These are phyloP conservation scores for Brachionus rotundiformis DNA, from an alignment of 1,140 invertebrate genomes.

Conservation along the genomic window DNA sequence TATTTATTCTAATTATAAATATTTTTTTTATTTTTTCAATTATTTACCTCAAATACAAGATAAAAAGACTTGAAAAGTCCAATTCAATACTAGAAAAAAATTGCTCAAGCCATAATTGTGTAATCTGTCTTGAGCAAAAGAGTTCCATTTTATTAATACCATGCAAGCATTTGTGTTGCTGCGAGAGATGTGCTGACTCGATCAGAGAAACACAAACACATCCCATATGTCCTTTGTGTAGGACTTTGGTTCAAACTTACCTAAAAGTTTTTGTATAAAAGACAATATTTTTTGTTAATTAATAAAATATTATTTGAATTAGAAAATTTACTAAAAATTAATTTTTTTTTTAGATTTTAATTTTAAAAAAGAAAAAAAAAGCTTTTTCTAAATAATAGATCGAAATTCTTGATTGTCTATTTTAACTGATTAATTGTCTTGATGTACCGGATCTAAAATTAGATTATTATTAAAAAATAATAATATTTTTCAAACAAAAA, in stretches of 20 bases:
- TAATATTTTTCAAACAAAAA: too few species aligned
- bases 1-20: background rate
- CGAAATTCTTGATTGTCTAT: too few species aligned
- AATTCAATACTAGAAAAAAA: background rate
- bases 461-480: too few species aligned
- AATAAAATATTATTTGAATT: too few species aligned
- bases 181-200: background rate
- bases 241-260: background rate
- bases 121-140: background rate
- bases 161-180: conserved; percentile 28
- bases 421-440: too few species aligned
- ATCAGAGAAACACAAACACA: background rate
- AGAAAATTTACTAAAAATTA: too few species aligned
- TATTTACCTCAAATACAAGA: background rate
- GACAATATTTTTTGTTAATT: background rate
- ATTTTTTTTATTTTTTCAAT: background rate
- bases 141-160: conserved; percentile 7
- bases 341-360: too few species aligned
- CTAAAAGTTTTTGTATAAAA: conserved; percentile 4
- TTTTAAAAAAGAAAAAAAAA: too few species aligned
- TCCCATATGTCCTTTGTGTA: background rate
- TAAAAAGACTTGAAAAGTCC: conserved; percentile 5
- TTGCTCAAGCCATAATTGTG: background rate
- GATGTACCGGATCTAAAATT: too few species aligned
- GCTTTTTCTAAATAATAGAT: too few species aligned